Conservation (phyloP, 1,140 invertebrate species). For the Ceratina calcarata region DNA sequence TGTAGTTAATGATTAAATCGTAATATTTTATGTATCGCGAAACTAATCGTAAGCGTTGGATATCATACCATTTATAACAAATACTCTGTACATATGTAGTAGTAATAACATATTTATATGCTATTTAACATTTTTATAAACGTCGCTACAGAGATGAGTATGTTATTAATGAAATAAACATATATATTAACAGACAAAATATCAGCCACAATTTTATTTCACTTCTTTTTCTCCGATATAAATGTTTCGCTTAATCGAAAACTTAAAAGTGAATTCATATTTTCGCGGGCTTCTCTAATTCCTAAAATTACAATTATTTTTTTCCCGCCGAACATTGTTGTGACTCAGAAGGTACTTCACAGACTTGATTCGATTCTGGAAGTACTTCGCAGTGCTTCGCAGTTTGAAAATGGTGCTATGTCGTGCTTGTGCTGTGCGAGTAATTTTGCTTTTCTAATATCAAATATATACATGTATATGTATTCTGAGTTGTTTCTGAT, state of each 20-base stretch:
- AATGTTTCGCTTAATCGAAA: neutral
- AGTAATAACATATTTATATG: conserved; percentile 60
- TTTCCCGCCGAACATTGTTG: too few relatives aligned
- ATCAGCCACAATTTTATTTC: neutral
- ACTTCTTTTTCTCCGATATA: neutral
- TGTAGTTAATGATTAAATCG: conserved; percentile 13
- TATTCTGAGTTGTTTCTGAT: neutral
- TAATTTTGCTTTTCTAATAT: neutral
- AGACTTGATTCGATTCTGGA: too few relatives aligned
- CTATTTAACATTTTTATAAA: conserved; percentile 65
- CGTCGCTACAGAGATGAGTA: conserved; percentile 46
- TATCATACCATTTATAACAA: conserved; percentile 34
- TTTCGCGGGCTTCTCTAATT: neutral
- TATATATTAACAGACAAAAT: conserved; percentile 20
- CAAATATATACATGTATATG: too few relatives aligned
- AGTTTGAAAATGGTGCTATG: neutral
- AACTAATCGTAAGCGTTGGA: neutral
- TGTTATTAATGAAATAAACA: conserved; percentile 39
- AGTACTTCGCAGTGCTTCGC: neutral
- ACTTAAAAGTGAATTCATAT: neutral
- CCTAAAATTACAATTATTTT: neutral
- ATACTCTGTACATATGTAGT: conserved; percentile 64
- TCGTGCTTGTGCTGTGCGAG: neutral
- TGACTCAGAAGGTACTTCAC: neutral
- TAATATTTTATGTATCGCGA: conserved; percentile 16